Conservation (phyloP, 2,113 vertebrate species). For the Hydrochoerus hydrochaeris region DNA sequence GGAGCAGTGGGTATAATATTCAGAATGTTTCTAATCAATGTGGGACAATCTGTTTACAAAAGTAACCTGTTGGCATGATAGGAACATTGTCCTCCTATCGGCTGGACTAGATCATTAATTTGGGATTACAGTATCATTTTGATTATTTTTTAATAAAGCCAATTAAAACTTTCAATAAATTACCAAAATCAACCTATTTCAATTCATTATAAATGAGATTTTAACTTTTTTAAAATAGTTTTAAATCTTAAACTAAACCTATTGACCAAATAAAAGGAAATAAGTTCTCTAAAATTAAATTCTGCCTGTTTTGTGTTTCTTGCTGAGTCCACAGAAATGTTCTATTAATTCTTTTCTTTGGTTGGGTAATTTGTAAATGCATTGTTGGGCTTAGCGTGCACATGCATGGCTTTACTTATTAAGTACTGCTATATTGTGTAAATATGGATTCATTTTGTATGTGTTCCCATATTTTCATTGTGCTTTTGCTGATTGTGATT, state of each 20-base stretch:
- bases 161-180: neutral
- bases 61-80: fast-evolving
- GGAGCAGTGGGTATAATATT: neutral
- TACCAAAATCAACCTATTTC: neutral
- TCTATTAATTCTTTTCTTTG: neutral
- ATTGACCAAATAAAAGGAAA: neutral
- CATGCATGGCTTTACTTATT: fast-evolving
- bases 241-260: neutral
- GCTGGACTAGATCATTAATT: neutral
- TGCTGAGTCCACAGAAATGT: neutral
- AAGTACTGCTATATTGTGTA: fast-evolving
- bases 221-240: neutral
- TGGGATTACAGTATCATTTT: neutral
- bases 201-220: neutral
- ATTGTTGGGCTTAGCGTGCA: fast-evolving
- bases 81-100: neutral
- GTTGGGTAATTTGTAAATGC: neutral
- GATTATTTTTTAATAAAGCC: neutral
- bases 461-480: neutral
- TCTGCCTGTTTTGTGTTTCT: neutral
- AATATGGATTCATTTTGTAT: neutral
- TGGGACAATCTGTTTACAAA: neutral
- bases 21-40: neutral
- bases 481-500: neutral
- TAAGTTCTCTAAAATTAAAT: neutral